phyloP scores from a whole-genome alignment of 2,113 vertebrate species.

The Ciconia stormi region DNA sequence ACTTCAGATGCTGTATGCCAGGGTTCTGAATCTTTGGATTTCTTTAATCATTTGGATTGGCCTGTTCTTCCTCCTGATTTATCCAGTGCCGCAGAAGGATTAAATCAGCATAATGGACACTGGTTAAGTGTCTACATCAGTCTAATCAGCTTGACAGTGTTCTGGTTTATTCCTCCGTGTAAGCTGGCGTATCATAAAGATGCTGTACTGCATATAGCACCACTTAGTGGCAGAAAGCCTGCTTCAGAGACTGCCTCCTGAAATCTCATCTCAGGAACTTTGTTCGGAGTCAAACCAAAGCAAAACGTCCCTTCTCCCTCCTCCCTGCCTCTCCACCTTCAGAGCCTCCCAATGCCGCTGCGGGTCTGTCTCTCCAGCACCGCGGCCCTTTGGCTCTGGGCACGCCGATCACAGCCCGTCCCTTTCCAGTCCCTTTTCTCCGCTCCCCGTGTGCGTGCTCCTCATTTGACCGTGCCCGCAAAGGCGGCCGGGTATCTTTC shows the following conservation, averaged over 20 bases:
- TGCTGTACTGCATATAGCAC: slow-evolving; percentile 43
- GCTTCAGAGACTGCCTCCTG: background rate
- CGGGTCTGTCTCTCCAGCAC: background rate
- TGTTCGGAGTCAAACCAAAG: background rate
- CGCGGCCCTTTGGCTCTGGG: background rate
- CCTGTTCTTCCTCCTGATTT: background rate
- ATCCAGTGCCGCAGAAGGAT: background rate
- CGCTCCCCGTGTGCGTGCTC: accelerated
- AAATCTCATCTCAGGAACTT: background rate
- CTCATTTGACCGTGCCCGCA: accelerated
- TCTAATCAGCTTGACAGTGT: background rate
- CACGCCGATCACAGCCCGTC: accelerated
- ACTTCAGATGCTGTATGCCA: background rate
- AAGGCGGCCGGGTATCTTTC: background rate
- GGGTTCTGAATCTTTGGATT: slow-evolving; percentile 4
- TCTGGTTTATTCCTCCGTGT: background rate
- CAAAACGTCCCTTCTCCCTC: background rate
- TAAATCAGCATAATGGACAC: background rate
- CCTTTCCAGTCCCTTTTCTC: background rate
- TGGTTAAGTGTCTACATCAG: background rate
- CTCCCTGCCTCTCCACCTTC: background rate
- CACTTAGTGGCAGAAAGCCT: slow-evolving; percentile 58
- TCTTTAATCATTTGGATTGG: slow-evolving; percentile 14
- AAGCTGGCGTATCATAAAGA: background rate
- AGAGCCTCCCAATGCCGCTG: accelerated